Evolutionary conservation across 92 coral and sea anemone genomes (phyloP).

Genomic region (Isaurus tuberculatus): DNA sequence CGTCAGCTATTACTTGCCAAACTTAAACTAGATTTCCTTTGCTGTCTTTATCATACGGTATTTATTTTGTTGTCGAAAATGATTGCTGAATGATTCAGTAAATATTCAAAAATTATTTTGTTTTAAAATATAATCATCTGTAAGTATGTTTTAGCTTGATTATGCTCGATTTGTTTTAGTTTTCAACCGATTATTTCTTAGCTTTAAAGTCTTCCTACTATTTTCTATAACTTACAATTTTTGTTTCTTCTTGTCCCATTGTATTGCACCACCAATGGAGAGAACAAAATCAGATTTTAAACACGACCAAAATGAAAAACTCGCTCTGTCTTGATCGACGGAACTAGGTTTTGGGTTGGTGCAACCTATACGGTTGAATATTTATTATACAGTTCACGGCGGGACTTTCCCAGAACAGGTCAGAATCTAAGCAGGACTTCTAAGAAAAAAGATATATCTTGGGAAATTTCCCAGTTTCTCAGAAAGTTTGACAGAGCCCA

Average conservation of each 20-base stretch:
- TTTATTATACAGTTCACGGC: neutral
- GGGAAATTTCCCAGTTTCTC: neutral
- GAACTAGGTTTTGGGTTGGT: neutral
- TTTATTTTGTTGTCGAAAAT: no score
- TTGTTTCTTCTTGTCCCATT: conserved; percentile 28
- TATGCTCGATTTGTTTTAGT: no score
- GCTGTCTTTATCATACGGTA: no score
- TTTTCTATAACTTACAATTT: conserved; percentile 22
- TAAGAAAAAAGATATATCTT: neutral
- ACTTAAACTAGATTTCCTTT: no score
- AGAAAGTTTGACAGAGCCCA: neutral
- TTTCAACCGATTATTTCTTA: no score
- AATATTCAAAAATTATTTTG: no score
- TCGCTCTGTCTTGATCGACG: neutral
- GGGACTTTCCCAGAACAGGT: neutral
- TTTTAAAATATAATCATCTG: no score
- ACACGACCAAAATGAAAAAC: neutral
- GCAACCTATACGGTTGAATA: neutral
- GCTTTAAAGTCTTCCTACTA: neutral
- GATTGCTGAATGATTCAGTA: no score
- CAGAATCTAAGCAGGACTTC: neutral
- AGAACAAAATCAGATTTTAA: neutral
- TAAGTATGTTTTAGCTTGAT: no score
- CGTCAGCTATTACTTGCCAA: no score
- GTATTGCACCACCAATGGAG: neutral